These are phyloP conservation scores for Brachymystax lenok DNA, from an alignment of 2,797 vertebrate species.

Conservation along the genomic window DNA sequence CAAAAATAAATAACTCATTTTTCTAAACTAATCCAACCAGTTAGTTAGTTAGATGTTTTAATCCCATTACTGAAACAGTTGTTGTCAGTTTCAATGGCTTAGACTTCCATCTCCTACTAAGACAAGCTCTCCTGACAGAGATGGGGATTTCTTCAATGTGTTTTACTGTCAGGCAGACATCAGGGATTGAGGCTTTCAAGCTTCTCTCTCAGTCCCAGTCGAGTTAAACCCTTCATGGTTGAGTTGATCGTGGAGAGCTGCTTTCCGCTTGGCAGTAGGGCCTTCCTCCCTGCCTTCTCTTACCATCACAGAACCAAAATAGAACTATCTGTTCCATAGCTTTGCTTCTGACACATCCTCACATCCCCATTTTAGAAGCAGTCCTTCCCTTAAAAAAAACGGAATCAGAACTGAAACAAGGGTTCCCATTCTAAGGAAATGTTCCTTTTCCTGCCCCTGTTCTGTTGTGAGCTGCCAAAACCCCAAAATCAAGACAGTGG, in stretches of 20 bases:
- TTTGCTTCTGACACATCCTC: slow-evolving; percentile 47
- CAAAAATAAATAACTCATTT: no score
- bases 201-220: not conserved
- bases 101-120: not conserved
- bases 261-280: not conserved
- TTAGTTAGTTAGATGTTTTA: no score
- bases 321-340: slow-evolving; percentile 32
- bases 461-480: not conserved
- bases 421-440: slow-evolving; percentile 1
- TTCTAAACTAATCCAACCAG: no score
- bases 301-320: not conserved
- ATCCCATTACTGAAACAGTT: no score
- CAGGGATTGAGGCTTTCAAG: slow-evolving; percentile 2
- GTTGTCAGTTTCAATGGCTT: not conserved
- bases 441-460: not conserved
- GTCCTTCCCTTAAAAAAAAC: slow-evolving; percentile 41
- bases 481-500: not conserved
- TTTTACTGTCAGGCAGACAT: not conserved
- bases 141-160: not conserved
- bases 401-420: slow-evolving; percentile 29
- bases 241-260: not conserved
- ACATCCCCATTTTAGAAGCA: slow-evolving; percentile 52
- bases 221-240: slow-evolving; percentile 4
- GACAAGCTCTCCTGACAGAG: not conserved
- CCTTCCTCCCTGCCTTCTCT: not conserved